Conservation (phyloP, 2,888 invertebrate species). For the Patella pellucida region DNA sequence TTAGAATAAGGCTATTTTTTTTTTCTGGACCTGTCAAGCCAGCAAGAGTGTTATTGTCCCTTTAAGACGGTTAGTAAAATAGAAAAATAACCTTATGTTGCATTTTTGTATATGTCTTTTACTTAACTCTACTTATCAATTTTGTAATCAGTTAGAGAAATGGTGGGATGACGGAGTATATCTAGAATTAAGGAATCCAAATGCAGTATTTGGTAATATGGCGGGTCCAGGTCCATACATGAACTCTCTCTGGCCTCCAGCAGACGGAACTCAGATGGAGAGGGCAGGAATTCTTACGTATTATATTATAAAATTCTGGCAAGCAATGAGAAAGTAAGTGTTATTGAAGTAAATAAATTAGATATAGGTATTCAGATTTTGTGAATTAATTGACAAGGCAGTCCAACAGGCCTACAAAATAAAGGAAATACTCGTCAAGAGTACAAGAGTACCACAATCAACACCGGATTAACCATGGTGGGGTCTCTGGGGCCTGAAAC, state of each 20-base stretch:
- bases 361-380: background rate
- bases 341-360: background rate
- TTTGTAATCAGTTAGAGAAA: slow-evolving; percentile 68
- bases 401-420: too few relatives aligned
- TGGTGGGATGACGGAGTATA: slow-evolving; percentile 77
- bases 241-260: slow-evolving; percentile 55
- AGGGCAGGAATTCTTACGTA: slow-evolving; percentile 65
- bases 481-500: too few relatives aligned
- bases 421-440: too few relatives aligned
- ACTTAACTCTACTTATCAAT: too few relatives aligned
- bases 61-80: too few relatives aligned
- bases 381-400: background rate
- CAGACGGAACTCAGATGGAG: slow-evolving; percentile 61
- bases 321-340: slow-evolving; percentile 71
- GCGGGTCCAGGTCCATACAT: slow-evolving; percentile 66
- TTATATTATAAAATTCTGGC: slow-evolving; percentile 73
- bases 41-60: too few relatives aligned
- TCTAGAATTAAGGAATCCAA: slow-evolving; percentile 73
- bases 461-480: too few relatives aligned
- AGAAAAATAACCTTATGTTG: too few relatives aligned
- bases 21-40: too few relatives aligned
- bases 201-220: slow-evolving; percentile 75
- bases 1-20: too few relatives aligned
- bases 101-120: too few relatives aligned
- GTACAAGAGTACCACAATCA: too few relatives aligned